Evolutionary conservation across 2,113 vertebrate genomes (phyloP), one percentile per base, ranked within the genome.

Genomic region (Tetraodon nigroviridis): DNA sequence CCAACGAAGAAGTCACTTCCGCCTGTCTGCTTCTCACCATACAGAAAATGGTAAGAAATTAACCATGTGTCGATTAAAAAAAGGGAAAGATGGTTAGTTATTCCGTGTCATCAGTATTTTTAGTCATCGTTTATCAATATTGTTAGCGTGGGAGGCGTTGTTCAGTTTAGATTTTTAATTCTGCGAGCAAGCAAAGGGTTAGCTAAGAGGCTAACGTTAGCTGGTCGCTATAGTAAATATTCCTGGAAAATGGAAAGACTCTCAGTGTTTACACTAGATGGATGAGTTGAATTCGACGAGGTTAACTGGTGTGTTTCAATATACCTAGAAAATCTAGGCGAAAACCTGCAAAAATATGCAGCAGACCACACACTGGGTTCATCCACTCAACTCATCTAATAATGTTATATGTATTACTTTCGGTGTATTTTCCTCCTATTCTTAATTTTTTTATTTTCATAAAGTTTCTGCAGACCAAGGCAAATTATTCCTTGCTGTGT

Each of bases 31-130:
- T 40, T 44, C 75, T 67, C 22, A 60, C 62, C 64, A 73, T 16
- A 52, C 76, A 73, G 54, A 78, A 84, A 76, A 91, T 90, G 89
- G 90, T 91, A 83, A 87, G 0, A 57, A 58, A n/a, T 46, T 17
- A 16, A 7, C 4, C 44, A 46, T 46, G n/a, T 46, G 44, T 46
- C n/a, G 4, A n/a, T 46, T 1, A 16, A 17, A 37, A 47, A 18
- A 22, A 24, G 20, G 11, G 24, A 51, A 51, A 14, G 7, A 49
- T 49, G 5, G 8, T 18, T 46, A 17, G 16, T 15, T 15, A 45
- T 45, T 46, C 16, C 13, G 16, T 13, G 14, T 17, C 6, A 5
- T n/a, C 14, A 1, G 14, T 45, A 8, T n/a, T 46, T 46, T 17
- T n/a, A n/a, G n/a, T 46, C n/a, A 16, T 13, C 44, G 3, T 16